These are phyloP conservation scores for Macheiramphus alcinus DNA, from an alignment of 2,113 vertebrate species.

Conservation along the genomic window DNA sequence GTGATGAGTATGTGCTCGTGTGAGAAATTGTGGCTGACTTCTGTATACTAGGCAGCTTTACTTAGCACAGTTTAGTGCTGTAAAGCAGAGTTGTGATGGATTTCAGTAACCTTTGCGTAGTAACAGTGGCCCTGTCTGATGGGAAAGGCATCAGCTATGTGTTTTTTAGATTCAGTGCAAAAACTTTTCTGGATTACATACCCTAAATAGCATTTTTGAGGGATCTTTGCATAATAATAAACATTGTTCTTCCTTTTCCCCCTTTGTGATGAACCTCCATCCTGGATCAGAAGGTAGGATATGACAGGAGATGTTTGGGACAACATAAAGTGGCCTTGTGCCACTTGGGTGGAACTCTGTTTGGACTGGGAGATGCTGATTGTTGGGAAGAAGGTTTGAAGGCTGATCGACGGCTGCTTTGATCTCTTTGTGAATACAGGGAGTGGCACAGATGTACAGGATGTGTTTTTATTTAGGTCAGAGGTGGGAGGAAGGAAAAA, in stretches of 20 bases:
- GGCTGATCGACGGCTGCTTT: neutral
- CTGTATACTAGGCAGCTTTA: too few species aligned
- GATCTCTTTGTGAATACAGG: neutral
- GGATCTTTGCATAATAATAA: neutral
- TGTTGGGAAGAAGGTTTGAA: neutral
- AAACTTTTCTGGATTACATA: neutral
- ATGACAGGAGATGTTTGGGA: neutral
- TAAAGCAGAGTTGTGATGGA: neutral
- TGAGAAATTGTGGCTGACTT: neutral
- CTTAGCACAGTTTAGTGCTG: neutral
- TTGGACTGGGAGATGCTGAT: neutral
- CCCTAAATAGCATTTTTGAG: neutral
- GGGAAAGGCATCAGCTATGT: neutral
- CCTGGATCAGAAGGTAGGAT: neutral
- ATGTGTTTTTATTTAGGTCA: slow-evolving; percentile 14
- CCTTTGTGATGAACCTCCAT: neutral
- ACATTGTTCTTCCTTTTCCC: neutral
- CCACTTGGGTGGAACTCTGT: neutral
- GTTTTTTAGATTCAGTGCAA: neutral
- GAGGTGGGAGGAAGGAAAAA: neutral
- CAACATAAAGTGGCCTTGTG: neutral
- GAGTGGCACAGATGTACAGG: slow-evolving; percentile 1
- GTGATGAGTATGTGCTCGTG: neutral
- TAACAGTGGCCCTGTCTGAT: neutral
- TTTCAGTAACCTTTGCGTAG: neutral